Evolutionary conservation across 2,888 invertebrate genomes (phyloP), one percentile per base, ranked within the genome.

Genomic region (Limnephilus marmoratus): DNA sequence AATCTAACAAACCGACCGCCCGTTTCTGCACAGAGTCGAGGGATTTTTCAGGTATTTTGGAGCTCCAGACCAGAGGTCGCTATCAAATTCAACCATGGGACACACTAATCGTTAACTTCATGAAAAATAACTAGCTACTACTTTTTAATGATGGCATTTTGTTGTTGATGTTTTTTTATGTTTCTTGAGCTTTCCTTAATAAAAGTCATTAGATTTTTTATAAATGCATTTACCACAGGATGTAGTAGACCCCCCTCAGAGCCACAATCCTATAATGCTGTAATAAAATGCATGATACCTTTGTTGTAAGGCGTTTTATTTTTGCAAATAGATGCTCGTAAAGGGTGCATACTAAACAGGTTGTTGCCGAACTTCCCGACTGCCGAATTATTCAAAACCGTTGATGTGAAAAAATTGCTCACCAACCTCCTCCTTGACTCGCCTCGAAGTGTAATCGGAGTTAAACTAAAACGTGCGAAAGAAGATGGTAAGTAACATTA

Each of bases 261-360:
- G 68, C 68, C 68, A n/a, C 68, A 68, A 68, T 68, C 68, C 68
- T 68, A 68, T 68, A 68, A 68, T 68, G 24, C 24, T 24, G 24
- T n/a, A n/a, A 82, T 82, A 31, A 82, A 82, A 82, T 29, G 82
- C 82, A 34, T 34, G 34, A 82, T 34, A 82, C 82, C 82, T 34
- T 82, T 82, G 82, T 82, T 34, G 82, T 34, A 34, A 82, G 82
- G 31, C 29, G 82, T 82, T 82, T 34, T 82, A 82, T 82, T 82
- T 82, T 82, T 82, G 82, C 82, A 82, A 82, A 82, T 82, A 82
- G 82, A 15, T 18, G 34, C 18, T 82, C 34, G 31, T 15, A 18
- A 12, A 82, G 82, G 82, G 82, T 82, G 82, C 29, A 82, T 82
- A 82, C 13, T 82, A 82, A 82, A 15, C 82, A 29, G 82, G 82